These are phyloP conservation scores for Odobenus rosmarus DNA, from an alignment of 2,113 vertebrate genomes.

Conservation along the genomic window DNA sequence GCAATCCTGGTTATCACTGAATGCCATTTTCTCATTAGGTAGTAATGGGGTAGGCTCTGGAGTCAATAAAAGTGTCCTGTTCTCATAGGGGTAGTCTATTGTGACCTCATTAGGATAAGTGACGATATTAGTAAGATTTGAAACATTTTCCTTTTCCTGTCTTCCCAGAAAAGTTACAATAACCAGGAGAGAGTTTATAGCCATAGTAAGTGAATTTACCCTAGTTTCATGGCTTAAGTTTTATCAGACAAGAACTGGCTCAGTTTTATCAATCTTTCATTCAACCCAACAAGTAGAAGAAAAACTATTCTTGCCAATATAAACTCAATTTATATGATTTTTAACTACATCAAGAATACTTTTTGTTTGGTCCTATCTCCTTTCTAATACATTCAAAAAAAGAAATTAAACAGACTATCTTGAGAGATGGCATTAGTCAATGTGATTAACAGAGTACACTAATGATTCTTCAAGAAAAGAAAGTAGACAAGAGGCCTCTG, in stretches of 20 bases:
- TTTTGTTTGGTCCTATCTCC: conserved; percentile 55
- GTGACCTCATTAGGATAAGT: conserved; percentile 83
- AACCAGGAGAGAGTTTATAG: conserved; percentile 74
- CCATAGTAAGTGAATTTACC: conserved; percentile 67
- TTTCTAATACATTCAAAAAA: conserved; percentile 49
- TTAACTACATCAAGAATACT: conserved; percentile 26
- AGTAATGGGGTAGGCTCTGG: conserved; percentile 82
- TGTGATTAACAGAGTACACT: conserved; percentile 28
- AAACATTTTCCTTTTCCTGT: conserved; percentile 74
- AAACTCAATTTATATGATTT: conserved; percentile 67
- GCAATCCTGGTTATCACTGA: conserved; percentile 74
- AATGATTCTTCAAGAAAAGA: background rate
- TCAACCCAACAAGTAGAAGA: conserved; percentile 65
- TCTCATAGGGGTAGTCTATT: conserved; percentile 82
- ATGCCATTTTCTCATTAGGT: conserved; percentile 83
- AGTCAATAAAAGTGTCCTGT: conserved; percentile 80
- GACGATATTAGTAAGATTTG: conserved; percentile 81
- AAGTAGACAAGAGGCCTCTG: background rate
- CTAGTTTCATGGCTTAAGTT: conserved; percentile 63
- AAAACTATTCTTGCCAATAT: conserved; percentile 64
- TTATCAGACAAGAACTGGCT: conserved; percentile 77
- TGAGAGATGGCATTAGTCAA: background rate
- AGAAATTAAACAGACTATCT: conserved; percentile 56
- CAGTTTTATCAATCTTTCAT: conserved; percentile 63
- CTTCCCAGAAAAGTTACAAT: conserved; percentile 78